Base-by-base conservation (phyloP, 1,140 invertebrate genomes). In the Pogonomyrmex californicus region DNA sequence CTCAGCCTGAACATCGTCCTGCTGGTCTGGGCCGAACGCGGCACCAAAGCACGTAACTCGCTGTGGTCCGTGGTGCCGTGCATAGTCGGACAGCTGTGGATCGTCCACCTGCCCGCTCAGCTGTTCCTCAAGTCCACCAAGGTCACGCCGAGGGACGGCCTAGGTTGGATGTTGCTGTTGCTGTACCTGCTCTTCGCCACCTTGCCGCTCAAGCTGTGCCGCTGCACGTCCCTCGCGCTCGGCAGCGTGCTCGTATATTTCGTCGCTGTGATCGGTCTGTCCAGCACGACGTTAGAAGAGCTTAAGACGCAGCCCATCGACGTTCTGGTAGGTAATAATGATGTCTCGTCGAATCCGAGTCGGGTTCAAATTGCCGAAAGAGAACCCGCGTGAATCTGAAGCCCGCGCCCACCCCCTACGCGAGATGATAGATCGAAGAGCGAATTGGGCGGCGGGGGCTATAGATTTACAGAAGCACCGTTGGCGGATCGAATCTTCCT, bases 131-230 rank as follows among this genome's bases (percentile, higher is more conserved):
- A 96, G 91, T 88, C 93, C 41, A 94, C 94, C 78, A 96, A 96
- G 58, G 95, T 96, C 86, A 96, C 95, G 47, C 95, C 95, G 33
- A 93, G 96, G 70, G 96, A 97, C 87, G 95, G 96, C 63, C 95
- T 98, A 0, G 97, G 97, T 36, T 98, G 98, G 98, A 96, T 97
- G 23, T 94, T 98, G 60, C 94, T 98, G n/a, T 93, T 98, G 68
- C 97, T 98, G 86, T 99, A 98, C 92, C 96, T 98, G n/a, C 96
- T 98, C n/a, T 97, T 98, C 93, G 97, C 98, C 51, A 97, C 98
- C 1, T 93, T 98, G 85, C 98, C 98, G 0, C 95, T 98, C 62
- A 96, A 97, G 36, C 92, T 98, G 1, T 94, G 96, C 9, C 96
- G 97, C 79, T 97, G 97, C 91, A 90, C 96, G 17, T 78, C 96